Percentiles rank a stretch among this genome's conserved stretches.
Conservation (phyloP, 2,797 vertebrate genomes). For the Sardinella longiceps region DNA sequence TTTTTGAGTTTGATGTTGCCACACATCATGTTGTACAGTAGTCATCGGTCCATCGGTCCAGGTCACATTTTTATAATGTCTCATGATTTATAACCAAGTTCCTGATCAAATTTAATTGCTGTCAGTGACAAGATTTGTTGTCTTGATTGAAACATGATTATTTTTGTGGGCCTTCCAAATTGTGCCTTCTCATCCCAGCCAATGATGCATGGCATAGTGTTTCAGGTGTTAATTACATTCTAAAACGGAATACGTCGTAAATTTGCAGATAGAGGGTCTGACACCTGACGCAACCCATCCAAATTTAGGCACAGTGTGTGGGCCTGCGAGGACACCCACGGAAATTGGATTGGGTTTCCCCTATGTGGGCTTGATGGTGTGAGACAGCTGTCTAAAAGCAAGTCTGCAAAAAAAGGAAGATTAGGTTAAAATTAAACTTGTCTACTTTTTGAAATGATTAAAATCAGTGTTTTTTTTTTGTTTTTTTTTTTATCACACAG, state of each 20-base stretch:
- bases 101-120: not conserved
- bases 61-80: not conserved
- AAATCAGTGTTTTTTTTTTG: not conserved
- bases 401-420: not conserved
- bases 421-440: not conserved
- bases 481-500: conserved; percentile 29
- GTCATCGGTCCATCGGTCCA: no score
- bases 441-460: not conserved
- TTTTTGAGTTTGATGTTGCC: no score
- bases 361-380: not conserved
- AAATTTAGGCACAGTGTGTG: conserved; percentile 30
- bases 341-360: conserved; percentile 10
- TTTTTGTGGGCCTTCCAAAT: not conserved
- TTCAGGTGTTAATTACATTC: conserved; percentile 34
- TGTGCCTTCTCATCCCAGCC: not conserved
- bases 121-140: not conserved
- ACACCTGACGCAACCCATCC: conserved; percentile 34
- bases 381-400: conserved; percentile 3
- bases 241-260: conserved; percentile 25
- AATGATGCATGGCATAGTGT: not conserved
- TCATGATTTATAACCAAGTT: not conserved
- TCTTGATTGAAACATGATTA: not conserved
- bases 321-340: not conserved
- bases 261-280: conserved; percentile 3
- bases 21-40: not conserved